A percentile compares a stretch with the other conserved stretches of the same genome.
phyloP scores from a whole-genome alignment of 2,888 invertebrate species.

The Pachymerium ferrugineum region DNA sequence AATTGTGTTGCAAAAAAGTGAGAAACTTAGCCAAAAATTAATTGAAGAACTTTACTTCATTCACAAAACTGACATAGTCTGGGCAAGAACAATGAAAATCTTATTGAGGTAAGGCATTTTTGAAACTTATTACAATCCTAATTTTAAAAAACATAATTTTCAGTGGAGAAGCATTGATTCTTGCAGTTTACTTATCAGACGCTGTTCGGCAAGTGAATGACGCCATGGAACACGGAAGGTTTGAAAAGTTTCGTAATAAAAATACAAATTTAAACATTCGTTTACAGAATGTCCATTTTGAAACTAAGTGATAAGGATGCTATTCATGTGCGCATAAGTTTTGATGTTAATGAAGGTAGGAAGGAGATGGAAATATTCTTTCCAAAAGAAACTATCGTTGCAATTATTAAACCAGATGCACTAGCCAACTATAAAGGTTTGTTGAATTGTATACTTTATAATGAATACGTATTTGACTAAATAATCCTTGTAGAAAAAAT shows the following conservation, averaged over 20 bases:
- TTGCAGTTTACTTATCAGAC: background rate
- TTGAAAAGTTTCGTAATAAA: background rate
- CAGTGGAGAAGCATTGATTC: background rate
- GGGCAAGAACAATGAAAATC: background rate
- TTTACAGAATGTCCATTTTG: background rate
- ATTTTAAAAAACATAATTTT: background rate
- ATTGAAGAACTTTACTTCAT: background rate
- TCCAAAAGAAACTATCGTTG: background rate
- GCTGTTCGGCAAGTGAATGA: background rate
- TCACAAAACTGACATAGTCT: background rate
- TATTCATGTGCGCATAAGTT: background rate
- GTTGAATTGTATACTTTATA: background rate
- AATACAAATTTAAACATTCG: background rate
- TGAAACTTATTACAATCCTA: background rate
- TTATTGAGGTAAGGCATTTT: background rate
- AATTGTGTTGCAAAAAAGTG: background rate
- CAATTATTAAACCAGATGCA: background rate
- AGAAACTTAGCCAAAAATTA: background rate
- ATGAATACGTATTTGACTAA: background rate
- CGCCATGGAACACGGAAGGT: background rate
- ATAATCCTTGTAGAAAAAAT: slow-evolving; percentile 10
- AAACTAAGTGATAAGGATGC: background rate
- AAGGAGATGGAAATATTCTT: slow-evolving; percentile 11
- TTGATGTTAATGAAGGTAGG: background rate
- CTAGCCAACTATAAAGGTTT: background rate